Evolutionary conservation across 1,140 invertebrate species (phyloP), one percentile per base, ranked within the genome.

Genomic region (Epicauta chinensis): DNA sequence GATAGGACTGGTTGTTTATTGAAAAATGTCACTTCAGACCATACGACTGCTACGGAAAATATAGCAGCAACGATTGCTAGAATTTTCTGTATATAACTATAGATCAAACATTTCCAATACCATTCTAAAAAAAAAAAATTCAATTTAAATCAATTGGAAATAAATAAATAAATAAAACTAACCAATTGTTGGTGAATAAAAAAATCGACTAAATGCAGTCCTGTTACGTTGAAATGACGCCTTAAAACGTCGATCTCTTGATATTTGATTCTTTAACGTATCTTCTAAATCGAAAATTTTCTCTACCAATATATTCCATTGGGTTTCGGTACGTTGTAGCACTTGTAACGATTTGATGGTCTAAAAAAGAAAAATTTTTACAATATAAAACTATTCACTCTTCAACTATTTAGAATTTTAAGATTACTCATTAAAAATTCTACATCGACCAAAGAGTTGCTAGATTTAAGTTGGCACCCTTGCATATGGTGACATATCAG

Each of bases 1-100:
- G 95, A 98, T 3, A 99, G 74, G 13, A 94, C 89, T 1, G 96
- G 96, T 16, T 73, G 69, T 66, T 89, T 84, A 61, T 88, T 89
- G 73, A 99, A 99, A 71, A 99, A 99, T 1, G 96, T 96, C 42
- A 97, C 84, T 77, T 99, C 97, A 5, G 94, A 98, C 96, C 97
- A 99, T 10, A 99, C 89, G 35, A 99, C 92, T 65, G 89, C 81
- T 15, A 88, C 72, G 0, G 94, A 97, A 66, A 98, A 77, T 17
- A 86, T 73, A 2, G 81, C 83, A 3, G 91, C 82, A 1, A 86
- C 60, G 38, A 95, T 70, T 6, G 90, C 87, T 39, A 87, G 63
- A 0, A 79, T 63, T 64, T 88, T 86, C 53, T 89, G 77, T 16
- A 88, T 79, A 61, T 90, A 88, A 43, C 81, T 79, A 57, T 83